phyloP scores from a whole-genome alignment of 2,797 vertebrate genomes.

The Typhlichthys subterraneus region DNA sequence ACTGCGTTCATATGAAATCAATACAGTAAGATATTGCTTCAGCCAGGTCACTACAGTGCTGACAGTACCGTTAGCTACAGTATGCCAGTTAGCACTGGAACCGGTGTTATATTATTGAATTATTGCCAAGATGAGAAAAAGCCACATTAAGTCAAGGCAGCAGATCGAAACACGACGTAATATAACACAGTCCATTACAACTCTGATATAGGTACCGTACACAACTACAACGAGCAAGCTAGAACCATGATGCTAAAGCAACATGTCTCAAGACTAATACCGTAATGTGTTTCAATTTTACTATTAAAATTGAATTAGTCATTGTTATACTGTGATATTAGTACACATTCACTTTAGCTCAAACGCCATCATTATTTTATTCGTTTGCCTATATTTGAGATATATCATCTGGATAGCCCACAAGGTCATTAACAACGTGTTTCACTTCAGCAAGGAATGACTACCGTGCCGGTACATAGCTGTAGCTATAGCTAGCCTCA shows the following conservation, averaged over 20 bases:
- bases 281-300: background rate
- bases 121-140: too few species aligned
- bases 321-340: background rate
- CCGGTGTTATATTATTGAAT: too few species aligned
- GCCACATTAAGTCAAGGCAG: too few species aligned
- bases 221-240: conserved; percentile 18
- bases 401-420: conserved; percentile 18
- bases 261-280: background rate
- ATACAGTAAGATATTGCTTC: too few species aligned
- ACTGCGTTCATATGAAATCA: too few species aligned
- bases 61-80: too few species aligned
- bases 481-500: conserved; percentile 7
- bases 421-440: conserved; percentile 77
- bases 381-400: too few species aligned
- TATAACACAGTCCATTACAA: too few species aligned
- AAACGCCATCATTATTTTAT: background rate
- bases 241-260: conserved; percentile 4
- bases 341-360: background rate
- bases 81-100: too few species aligned
- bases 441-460: conserved; percentile 40
- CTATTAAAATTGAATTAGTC: background rate
- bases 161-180: too few species aligned
- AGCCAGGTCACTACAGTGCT: too few species aligned
- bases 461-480: background rate
- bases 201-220: too few species aligned